Evolutionary conservation across 2,797 vertebrate species (phyloP).

Genomic region (Alauda arvensis): DNA sequence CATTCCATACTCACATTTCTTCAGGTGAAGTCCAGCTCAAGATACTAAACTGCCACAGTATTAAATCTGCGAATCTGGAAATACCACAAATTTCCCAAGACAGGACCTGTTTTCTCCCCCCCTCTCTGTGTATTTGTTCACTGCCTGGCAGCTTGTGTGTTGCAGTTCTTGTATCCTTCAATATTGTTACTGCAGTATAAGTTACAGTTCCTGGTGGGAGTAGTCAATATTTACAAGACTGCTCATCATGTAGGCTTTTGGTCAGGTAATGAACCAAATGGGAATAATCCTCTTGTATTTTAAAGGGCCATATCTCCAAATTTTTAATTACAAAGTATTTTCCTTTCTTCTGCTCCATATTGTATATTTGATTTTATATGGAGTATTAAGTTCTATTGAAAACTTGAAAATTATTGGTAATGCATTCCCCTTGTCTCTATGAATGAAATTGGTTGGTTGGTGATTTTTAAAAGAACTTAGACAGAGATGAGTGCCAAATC

Average conservation of each 20-base stretch:
- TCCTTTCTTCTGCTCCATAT: neutral
- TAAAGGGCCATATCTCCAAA: neutral
- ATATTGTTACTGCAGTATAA: neutral
- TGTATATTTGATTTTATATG: neutral
- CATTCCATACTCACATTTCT: neutral
- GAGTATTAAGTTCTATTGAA: neutral
- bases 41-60: neutral
- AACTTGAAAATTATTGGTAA: neutral
- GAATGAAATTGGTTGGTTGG: neutral
- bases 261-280: neutral
- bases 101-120: neutral
- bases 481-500: neutral
- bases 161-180: neutral
- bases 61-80: conserved; percentile 3
- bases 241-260: neutral
- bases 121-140: neutral
- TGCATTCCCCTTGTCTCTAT: neutral
- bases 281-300: neutral
- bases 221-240: conserved; percentile 22
- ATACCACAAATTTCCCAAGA: neutral
- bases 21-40: neutral
- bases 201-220: neutral
- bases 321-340: neutral
- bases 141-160: neutral
- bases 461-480: neutral